These are phyloP conservation scores for Trichechus manatus DNA, from an alignment of 2,113 vertebrate genomes.

Conservation along the genomic window DNA sequence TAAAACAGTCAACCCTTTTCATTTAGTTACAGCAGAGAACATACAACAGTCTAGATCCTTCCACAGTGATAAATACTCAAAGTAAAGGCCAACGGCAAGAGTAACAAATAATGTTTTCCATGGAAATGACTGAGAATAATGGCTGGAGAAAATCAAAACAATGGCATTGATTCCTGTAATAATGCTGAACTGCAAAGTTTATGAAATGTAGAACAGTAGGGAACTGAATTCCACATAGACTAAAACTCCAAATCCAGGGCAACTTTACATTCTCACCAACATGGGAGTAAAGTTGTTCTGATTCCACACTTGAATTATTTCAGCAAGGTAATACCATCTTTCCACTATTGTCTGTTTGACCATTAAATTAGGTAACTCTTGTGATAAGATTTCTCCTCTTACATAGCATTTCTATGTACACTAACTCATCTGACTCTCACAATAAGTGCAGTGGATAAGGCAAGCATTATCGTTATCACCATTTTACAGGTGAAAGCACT, in stretches of 20 bases:
- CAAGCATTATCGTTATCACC: not conserved
- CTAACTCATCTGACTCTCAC: not conserved
- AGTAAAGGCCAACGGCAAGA: not conserved
- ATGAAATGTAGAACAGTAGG: not conserved
- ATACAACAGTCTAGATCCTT: not conserved
- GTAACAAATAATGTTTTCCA: not conserved
- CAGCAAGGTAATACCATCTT: not conserved
- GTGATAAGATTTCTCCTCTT: not conserved
- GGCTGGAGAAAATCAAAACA: not conserved
- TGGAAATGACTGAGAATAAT: slow-evolving; percentile 46
- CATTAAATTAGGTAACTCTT: not conserved
- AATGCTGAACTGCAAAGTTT: not conserved
- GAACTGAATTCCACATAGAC: not conserved
- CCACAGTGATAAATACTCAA: not conserved
- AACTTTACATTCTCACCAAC: not conserved
- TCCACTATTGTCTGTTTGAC: not conserved
- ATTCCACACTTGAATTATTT: not conserved
- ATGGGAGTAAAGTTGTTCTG: not conserved
- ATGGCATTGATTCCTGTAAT: not conserved
- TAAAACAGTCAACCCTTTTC: not conserved
- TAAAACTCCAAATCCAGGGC: not conserved
- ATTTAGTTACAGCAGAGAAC: not conserved
- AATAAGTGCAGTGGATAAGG: not conserved
- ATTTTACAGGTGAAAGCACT: not conserved
- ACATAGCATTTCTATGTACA: not conserved